Evolutionary conservation across 2,888 invertebrate genomes (phyloP).

Genomic region (Eristalis tenax): DNA sequence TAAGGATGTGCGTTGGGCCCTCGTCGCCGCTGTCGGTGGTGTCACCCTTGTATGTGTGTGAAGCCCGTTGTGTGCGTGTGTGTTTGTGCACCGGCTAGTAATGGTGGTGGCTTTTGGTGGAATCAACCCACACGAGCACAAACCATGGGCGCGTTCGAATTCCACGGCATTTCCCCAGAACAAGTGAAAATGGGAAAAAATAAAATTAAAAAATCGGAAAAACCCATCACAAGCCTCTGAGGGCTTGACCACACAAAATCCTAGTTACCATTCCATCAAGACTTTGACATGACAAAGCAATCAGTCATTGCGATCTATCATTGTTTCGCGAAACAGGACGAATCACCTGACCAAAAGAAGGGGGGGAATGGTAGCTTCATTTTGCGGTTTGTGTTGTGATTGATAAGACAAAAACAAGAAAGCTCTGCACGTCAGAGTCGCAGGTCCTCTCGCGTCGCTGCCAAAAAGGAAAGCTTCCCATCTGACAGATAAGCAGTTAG

Average conservation of each 20-base stretch:
- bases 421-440: slow-evolving; percentile 27
- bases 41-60: not conserved
- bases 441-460: not conserved
- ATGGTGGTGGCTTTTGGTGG: slow-evolving; percentile 18
- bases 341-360: not conserved
- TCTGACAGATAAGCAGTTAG: slow-evolving; percentile 62
- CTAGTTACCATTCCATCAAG: slow-evolving; percentile 17
- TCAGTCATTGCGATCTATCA: not conserved
- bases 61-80: not conserved
- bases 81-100: not conserved
- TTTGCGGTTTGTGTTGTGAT: slow-evolving; percentile 22
- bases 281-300: not conserved
- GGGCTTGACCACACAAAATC: not conserved
- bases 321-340: not conserved
- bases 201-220: not conserved
- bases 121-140: slow-evolving; percentile 14
- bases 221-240: not conserved
- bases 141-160: slow-evolving; percentile 43
- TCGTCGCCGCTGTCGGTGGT: not conserved
- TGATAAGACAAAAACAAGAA: slow-evolving; percentile 44
- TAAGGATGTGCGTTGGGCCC: slow-evolving; percentile 12
- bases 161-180: slow-evolving; percentile 41
- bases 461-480: slow-evolving; percentile 43
- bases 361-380: not conserved
- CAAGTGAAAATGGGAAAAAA: not conserved